Percentiles rank a stretch among this genome's conserved stretches.
These are phyloP conservation scores for Cryptoprocta ferox DNA, from an alignment of 2,797 vertebrate genomes.

Conservation along the genomic window DNA sequence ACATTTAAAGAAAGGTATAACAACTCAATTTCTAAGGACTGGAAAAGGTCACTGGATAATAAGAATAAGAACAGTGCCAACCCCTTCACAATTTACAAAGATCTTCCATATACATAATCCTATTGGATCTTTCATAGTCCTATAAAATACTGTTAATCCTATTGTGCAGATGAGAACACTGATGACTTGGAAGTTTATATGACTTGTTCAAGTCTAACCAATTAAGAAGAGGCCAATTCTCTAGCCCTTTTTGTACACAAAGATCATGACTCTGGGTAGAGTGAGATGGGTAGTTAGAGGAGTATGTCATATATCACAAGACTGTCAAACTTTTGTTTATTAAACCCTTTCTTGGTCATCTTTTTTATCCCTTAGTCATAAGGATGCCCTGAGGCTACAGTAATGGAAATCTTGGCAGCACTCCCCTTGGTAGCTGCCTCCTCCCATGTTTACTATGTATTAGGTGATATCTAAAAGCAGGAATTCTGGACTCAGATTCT, in stretches of 20 bases:
- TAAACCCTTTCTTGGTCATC: conserved; percentile 4
- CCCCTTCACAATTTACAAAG: conserved; percentile 47
- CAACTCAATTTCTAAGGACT: conserved; percentile 31
- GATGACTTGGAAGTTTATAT: neutral
- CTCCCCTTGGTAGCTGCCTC: neutral
- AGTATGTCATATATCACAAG: neutral
- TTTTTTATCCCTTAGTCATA: conserved; percentile 47
- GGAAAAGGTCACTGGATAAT: conserved; percentile 7
- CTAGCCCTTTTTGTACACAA: conserved; percentile 17
- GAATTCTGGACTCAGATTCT: neutral
- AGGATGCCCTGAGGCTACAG: neutral
- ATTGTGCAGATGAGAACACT: conserved; percentile 11
- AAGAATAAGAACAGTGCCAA: neutral
- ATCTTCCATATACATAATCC: conserved; percentile 21
- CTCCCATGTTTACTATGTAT: neutral
- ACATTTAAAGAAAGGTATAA: conserved; percentile 51
- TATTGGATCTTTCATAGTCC: conserved; percentile 9
- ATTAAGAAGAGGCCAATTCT: conserved; percentile 42
- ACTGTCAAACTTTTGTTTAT: conserved; percentile 23
- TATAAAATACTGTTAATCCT: conserved; percentile 40
- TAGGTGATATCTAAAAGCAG: conserved; percentile 26
- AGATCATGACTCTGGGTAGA: conserved; percentile 39
- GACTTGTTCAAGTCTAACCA: conserved; percentile 34
- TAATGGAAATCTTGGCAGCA: conserved; percentile 30
- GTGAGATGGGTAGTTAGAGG: neutral